phyloP scores from a whole-genome alignment of 2,888 invertebrate species.

The Zygothrica quintamaculata region DNA sequence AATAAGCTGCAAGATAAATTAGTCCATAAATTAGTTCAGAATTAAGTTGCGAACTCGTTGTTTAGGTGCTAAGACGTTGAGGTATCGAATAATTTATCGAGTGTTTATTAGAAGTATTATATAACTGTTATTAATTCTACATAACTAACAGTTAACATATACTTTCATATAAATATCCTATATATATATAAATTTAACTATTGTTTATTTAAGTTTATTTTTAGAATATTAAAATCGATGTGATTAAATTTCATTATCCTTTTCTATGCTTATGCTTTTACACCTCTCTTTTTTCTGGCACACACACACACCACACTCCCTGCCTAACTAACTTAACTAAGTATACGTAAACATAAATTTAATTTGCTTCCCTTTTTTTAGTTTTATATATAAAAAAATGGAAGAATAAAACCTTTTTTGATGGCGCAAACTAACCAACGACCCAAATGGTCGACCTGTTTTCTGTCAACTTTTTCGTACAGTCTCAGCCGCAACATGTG shows the following conservation, averaged over 20 bases:
- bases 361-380: conserved; percentile 37
- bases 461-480: conserved; percentile 38
- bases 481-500: conserved; percentile 47
- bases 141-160: too few species aligned
- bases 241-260: too few species aligned
- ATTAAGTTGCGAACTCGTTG: background rate
- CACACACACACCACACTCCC: conserved; percentile 22
- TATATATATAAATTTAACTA: too few species aligned
- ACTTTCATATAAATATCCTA: too few species aligned
- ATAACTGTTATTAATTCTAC: too few species aligned
- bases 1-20: conserved; percentile 4
- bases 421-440: conserved; percentile 28
- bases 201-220: too few species aligned
- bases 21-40: background rate
- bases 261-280: too few species aligned
- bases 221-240: too few species aligned
- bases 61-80: too few species aligned
- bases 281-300: too few species aligned
- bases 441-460: conserved; percentile 57
- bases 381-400: conserved; percentile 30
- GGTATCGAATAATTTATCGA: too few species aligned
- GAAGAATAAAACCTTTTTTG: conserved; percentile 31
- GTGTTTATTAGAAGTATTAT: too few species aligned
- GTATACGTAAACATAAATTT: conserved; percentile 40
- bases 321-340: conserved; percentile 41